phyloP scores from a whole-genome alignment of 2,797 vertebrate genomes.

The Rhodeus uyekii region DNA sequence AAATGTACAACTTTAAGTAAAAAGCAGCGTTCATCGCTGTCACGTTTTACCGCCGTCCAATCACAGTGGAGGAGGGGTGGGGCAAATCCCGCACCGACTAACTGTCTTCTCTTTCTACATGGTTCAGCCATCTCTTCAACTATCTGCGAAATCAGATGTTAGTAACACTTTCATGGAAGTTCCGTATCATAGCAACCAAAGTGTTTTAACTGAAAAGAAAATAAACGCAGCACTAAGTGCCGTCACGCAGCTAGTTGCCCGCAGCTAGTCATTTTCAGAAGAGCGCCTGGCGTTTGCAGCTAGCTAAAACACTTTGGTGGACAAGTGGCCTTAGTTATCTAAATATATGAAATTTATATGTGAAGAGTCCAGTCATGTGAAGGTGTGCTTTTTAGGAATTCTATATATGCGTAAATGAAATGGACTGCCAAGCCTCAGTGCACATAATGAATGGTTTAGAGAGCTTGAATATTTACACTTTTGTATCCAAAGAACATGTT shows the following conservation, averaged over 20 bases:
- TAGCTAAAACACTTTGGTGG: background rate
- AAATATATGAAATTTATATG: background rate
- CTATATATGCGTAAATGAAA: background rate
- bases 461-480: background rate
- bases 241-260: no score
- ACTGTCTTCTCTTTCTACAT: background rate
- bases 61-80: background rate
- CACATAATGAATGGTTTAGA: background rate
- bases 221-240: background rate
- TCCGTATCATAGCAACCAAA: background rate
- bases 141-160: background rate
- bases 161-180: background rate
- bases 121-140: background rate
- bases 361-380: background rate
- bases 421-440: background rate
- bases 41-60: background rate
- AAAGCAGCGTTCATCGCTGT: background rate
- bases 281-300: background rate
- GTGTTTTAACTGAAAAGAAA: no score
- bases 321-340: background rate
- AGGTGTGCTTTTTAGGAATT: background rate
- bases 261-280: background rate
- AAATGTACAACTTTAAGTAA: background rate
- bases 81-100: background rate
- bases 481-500: background rate